These are phyloP conservation scores for Drosophila formosana DNA, from an alignment of 2,888 invertebrate species.

Conservation along the genomic window DNA sequence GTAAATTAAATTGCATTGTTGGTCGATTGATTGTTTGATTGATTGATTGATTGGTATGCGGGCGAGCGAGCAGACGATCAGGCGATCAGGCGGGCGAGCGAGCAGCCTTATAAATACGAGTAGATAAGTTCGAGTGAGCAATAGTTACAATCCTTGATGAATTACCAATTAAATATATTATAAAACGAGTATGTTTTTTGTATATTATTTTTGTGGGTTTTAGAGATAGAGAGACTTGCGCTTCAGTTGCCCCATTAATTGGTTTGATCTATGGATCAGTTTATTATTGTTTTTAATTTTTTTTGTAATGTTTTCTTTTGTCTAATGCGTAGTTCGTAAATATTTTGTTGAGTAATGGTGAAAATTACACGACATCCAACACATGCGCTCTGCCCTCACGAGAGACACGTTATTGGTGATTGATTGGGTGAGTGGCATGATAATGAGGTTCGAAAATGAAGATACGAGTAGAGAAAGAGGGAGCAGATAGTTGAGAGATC, in stretches of 20 bases:
- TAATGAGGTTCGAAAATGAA: slow-evolving; percentile 28
- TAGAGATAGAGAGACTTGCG: slow-evolving; percentile 58
- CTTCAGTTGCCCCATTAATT: slow-evolving; percentile 59
- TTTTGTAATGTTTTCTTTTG: slow-evolving; percentile 66
- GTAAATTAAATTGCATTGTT: slow-evolving; percentile 52
- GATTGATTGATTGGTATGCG: slow-evolving; percentile 47
- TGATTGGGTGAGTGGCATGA: slow-evolving; percentile 65
- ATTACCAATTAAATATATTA: slow-evolving; percentile 49
- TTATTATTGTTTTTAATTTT: slow-evolving; percentile 25
- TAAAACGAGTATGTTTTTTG: slow-evolving; percentile 42
- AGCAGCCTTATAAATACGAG: slow-evolving; percentile 64
- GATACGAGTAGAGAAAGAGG: slow-evolving; percentile 31
- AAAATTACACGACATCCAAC: slow-evolving; percentile 85
- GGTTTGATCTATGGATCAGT: slow-evolving; percentile 56
- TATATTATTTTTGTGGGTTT: slow-evolving; percentile 30
- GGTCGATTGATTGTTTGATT: slow-evolving; percentile 31
- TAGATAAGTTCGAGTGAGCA: slow-evolving; percentile 66
- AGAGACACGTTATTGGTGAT: slow-evolving; percentile 84
- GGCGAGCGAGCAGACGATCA: slow-evolving; percentile 45
- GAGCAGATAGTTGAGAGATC: slow-evolving; percentile 25
- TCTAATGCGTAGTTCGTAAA: slow-evolving; percentile 62
- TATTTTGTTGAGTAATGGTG: slow-evolving; percentile 69
- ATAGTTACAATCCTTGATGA: slow-evolving; percentile 76
- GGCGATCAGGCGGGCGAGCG: slow-evolving; percentile 54
- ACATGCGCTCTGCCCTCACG: slow-evolving; percentile 86